Conservation (phyloP, 1,140 invertebrate genomes). For the Camponotus pennsylvanicus region DNA sequence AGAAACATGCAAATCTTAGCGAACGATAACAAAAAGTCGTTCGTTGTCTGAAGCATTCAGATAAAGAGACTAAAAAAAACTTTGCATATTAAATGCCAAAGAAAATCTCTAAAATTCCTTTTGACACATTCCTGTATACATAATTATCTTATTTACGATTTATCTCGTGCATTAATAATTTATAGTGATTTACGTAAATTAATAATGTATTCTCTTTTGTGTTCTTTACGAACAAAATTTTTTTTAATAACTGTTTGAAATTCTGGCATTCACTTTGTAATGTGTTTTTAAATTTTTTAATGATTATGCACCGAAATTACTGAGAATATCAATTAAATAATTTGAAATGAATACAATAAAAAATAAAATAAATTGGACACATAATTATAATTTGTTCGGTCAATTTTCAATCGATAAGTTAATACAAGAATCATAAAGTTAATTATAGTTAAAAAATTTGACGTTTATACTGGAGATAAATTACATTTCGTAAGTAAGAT, state of each 20-base stretch:
- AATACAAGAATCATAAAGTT: slow-evolving; percentile 8
- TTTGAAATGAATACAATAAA: background rate
- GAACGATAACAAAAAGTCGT: slow-evolving; percentile 34
- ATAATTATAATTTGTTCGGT: background rate
- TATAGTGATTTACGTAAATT: background rate
- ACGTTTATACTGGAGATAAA: background rate
- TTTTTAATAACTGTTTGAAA: background rate
- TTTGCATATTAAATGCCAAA: background rate
- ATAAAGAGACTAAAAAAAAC: slow-evolving; percentile 22
- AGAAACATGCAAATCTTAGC: slow-evolving; percentile 1
- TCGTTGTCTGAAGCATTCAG: slow-evolving; percentile 22
- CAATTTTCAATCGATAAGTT: background rate
- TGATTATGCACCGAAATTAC: background rate
- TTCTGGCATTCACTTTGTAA: background rate
- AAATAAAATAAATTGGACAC: background rate
- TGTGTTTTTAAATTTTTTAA: background rate
- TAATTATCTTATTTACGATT: background rate
- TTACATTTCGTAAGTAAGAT: background rate
- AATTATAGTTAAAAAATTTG: too few relatives aligned
- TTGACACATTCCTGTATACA: background rate
- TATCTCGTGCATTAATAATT: background rate
- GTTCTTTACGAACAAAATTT: background rate
- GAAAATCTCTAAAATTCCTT: background rate
- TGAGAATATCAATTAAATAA: background rate
- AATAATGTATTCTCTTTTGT: too few relatives aligned